These are phyloP conservation scores for Caerostris extrusa DNA, from an alignment of 1,140 invertebrate species.

Conservation along the genomic window DNA sequence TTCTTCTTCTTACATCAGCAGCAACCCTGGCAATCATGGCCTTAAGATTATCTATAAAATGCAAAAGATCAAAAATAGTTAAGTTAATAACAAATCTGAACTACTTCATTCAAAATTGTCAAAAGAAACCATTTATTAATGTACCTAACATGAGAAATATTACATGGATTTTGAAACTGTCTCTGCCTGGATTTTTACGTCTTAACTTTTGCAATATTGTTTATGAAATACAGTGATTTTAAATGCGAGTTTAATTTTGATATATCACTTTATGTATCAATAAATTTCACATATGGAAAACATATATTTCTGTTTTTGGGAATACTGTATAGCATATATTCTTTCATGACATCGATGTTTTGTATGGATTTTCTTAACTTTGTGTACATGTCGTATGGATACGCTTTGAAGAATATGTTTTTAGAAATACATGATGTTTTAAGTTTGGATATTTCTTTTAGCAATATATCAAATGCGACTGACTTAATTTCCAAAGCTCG, in stretches of 20 bases:
- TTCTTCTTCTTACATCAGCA: not conserved
- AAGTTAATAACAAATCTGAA: not conserved
- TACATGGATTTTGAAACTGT: not conserved
- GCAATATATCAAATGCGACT: not conserved
- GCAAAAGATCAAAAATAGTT: not conserved
- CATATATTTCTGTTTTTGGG: not conserved
- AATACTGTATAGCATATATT: not conserved
- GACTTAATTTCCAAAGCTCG: not conserved
- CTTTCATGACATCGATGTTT: not conserved
- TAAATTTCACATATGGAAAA: not conserved
- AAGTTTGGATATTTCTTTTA: no score
- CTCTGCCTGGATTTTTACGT: not conserved
- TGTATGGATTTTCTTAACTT: not conserved
- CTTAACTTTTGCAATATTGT: not conserved
- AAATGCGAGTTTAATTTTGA: not conserved
- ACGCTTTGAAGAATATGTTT: not conserved
- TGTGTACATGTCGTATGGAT: not conserved
- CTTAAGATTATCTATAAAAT: not conserved
- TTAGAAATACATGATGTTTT: not conserved
- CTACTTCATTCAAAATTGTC: not conserved
- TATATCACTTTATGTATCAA: not conserved
- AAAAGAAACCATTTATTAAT: not conserved
- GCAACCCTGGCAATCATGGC: not conserved
- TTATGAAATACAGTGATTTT: not conserved
- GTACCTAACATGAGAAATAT: not conserved